phyloP scores from a whole-genome alignment of 1,140 invertebrate species.

The Drosophila persimilis region DNA sequence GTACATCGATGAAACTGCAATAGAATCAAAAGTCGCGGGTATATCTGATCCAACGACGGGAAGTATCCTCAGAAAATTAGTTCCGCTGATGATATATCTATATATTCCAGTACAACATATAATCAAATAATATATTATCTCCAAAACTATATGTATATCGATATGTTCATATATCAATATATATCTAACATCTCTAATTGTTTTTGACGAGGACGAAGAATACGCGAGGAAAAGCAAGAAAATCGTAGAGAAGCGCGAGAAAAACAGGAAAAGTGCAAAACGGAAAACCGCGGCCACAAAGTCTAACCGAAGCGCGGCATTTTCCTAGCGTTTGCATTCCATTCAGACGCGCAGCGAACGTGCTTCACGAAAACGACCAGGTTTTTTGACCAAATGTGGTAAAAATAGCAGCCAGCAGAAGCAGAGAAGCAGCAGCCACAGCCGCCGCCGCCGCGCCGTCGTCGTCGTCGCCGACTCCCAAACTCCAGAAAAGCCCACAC shows the following conservation, averaged over 20 bases:
- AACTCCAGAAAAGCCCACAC: conserved; percentile 12
- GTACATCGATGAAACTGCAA: too few relatives aligned
- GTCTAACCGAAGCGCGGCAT: conserved; percentile 2
- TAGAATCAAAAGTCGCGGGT: too few relatives aligned
- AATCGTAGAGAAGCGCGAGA: too few relatives aligned
- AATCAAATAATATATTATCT: background rate
- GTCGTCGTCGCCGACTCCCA: conserved; percentile 33
- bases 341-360: background rate
- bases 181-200: background rate
- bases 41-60: too few relatives aligned
- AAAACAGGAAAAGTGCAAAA: too few relatives aligned
- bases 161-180: conserved; percentile 7
- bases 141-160: conserved; percentile 1
- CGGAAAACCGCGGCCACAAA: too few relatives aligned
- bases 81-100: too few relatives aligned
- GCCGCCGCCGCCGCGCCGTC: conserved; percentile 8
- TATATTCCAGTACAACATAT: background rate
- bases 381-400: conserved; percentile 66
- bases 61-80: background rate
- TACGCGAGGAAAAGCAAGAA: too few relatives aligned
- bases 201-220: conserved; percentile 11
- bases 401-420: conserved; percentile 62
- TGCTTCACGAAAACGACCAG: too few relatives aligned
- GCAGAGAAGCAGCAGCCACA: conserved; percentile 29
- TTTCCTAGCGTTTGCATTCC: conserved; percentile 3